Conservation (phyloP, 2,797 vertebrate genomes). For the Hippocampus kuda region DNA sequence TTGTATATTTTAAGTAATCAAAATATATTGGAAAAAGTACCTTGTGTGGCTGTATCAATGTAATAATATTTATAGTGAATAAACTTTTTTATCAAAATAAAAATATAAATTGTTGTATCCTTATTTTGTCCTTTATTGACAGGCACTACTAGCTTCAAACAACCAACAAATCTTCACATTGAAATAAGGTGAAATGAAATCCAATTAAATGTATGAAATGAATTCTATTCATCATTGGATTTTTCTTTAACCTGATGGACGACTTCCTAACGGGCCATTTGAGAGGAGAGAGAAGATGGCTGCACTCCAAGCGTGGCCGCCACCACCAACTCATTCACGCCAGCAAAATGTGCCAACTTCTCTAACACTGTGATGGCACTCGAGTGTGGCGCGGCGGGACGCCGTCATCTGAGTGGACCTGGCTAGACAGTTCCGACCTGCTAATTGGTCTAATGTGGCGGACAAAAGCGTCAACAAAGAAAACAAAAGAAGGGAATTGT, state of each 20-base stretch:
- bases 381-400: constrained; percentile 48
- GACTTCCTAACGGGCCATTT: background rate
- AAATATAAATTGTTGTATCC: no score
- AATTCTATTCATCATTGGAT: background rate
- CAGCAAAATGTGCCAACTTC: constrained; percentile 11
- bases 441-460: constrained; percentile 31
- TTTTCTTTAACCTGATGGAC: background rate
- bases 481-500: background rate
- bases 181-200: background rate
- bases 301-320: constrained; percentile 35
- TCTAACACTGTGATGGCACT: constrained; percentile 50
- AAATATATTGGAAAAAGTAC: no score
- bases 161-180: background rate
- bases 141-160: background rate
- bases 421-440: background rate
- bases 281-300: constrained; percentile 27
- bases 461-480: background rate
- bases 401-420: constrained; percentile 9
- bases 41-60: no score
- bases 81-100: no score
- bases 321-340: constrained; percentile 32
- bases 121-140: no score
- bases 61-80: no score
- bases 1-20: no score
- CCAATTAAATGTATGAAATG: background rate